Base-by-base conservation (phyloP, 2,113 vertebrate genomes). In the Hypocryptadius cinnamomeus region DNA sequence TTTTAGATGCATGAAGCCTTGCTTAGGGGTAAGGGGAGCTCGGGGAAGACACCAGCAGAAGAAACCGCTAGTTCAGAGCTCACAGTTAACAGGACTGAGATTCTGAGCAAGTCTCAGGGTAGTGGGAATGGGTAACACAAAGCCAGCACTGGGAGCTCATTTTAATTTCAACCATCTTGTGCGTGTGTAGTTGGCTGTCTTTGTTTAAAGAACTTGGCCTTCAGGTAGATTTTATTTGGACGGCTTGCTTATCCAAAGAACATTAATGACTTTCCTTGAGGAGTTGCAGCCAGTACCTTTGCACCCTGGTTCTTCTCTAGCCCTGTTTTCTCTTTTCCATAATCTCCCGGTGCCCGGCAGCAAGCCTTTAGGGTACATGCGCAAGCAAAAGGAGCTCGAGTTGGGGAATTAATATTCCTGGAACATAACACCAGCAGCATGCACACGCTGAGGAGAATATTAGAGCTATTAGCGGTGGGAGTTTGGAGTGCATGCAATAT, bases 381-480 rank as follows among this genome's bases (percentile, higher is more conserved):
- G 93, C 91, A 79, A 96, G 93, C 33, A 64, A 97, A 91, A 93
- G 89, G 90, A 97, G 96, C 97, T 57, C 56, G 96, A 96, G 84
- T 96, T 95, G 95, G 96, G 96, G 97, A 97, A 98, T 98, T 98
- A 98, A 98, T 98, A 98, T 98, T 98, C 98, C 97, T 98, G 97
- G 97, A 98, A 98, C 97, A 98, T 98, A 96, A 96, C 97, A 97
- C 97, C 97, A 95, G 98, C 97, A 96, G 97, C 97, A 97, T 98
- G 97, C 98, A 97, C 97, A 98, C 97, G 96, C 98, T 97, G 97
- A 98, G 98, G 97, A 98, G 97, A 98, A 98, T 98, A 98, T 98
- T 98, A 98, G 97, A 97, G 97, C 98, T 97, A 98, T 98, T 98
- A 98, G 97, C 97, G 94, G 97, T 98, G 97, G 97, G 97, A 98